Evolutionary conservation across 2,888 invertebrate species (phyloP).

Genomic region (Troilus luridus): DNA sequence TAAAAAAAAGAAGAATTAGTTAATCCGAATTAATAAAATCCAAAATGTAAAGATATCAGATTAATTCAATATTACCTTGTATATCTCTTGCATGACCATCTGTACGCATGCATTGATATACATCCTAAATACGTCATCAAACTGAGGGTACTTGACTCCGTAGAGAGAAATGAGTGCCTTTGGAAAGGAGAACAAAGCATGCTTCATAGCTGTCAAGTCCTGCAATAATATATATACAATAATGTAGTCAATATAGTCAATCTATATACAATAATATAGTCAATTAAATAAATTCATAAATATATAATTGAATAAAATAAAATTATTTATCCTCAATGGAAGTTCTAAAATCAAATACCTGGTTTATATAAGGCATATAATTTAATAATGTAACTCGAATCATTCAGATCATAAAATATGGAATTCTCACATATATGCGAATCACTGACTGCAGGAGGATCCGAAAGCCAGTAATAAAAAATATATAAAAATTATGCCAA

Average conservation of each 20-base stretch:
- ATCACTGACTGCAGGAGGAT: too few relatives aligned
- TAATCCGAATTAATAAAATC: not conserved
- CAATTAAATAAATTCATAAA: not conserved
- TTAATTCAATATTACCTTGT: not conserved
- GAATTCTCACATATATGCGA: too few relatives aligned
- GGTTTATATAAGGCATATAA: too few relatives aligned
- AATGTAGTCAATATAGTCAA: too few relatives aligned
- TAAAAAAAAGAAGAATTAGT: not conserved
- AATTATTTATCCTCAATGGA: too few relatives aligned
- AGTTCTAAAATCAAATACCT: too few relatives aligned
- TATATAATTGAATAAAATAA: not conserved
- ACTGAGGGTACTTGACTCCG: slow-evolving; percentile 40
- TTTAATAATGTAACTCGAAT: too few relatives aligned
- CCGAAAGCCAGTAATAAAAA: too few relatives aligned
- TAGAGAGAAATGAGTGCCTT: not conserved
- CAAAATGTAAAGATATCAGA: not conserved
- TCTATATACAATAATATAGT: not conserved
- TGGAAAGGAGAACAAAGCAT: slow-evolving; percentile 48
- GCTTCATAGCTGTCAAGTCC: slow-evolving; percentile 55
- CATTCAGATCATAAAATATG: too few relatives aligned
- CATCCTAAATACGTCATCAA: slow-evolving; percentile 10
- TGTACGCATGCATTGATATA: slow-evolving; percentile 47
- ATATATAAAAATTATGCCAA: too few relatives aligned
- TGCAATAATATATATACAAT: too few relatives aligned
- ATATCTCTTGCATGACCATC: slow-evolving; percentile 32